Conservation (phyloP, 2,113 vertebrate species). For the Scartelaos histophorus region DNA sequence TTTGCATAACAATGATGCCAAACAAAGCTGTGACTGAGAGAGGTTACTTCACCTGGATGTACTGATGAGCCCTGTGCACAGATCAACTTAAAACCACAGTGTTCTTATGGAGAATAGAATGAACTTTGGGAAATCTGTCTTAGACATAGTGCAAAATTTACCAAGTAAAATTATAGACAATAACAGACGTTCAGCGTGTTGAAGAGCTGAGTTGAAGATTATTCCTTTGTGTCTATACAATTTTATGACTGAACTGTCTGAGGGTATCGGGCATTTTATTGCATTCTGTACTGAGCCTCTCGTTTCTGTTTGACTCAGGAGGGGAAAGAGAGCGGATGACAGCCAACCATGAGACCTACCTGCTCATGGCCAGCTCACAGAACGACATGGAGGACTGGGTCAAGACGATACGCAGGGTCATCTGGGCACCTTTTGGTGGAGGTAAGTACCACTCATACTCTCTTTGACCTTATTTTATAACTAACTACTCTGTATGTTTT, state of each 20-base stretch:
- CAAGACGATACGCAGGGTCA: constrained; percentile 95
- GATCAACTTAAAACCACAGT: background rate
- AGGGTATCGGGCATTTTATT: background rate
- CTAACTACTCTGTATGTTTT: background rate
- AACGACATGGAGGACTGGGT: constrained; percentile 99
- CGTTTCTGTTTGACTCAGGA: constrained; percentile 75
- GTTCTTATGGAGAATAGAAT: too few relatives aligned
- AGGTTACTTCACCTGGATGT: background rate
- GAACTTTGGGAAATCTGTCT: background rate
- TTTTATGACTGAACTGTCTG: background rate
- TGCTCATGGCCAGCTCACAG: constrained; percentile 99
- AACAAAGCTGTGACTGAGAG: constrained; percentile 24
- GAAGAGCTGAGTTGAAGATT: too few relatives aligned
- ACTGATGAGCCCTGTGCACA: background rate
- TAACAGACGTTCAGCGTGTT: too few relatives aligned
- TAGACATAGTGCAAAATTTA: background rate
- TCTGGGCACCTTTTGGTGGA: constrained; percentile 98
- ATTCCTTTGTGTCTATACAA: too few relatives aligned
- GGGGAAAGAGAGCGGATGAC: constrained; percentile 97
- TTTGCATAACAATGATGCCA: constrained; percentile 61
- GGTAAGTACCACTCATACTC: constrained; percentile 81
- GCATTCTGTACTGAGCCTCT: background rate
- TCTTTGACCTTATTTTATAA: background rate
- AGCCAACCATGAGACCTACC: constrained; percentile 97
- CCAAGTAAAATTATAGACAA: background rate